A percentile compares a stretch with the other conserved stretches of the same genome.
phyloP scores from a whole-genome alignment of 2,797 vertebrate species.

The Smutsia temminckii region DNA sequence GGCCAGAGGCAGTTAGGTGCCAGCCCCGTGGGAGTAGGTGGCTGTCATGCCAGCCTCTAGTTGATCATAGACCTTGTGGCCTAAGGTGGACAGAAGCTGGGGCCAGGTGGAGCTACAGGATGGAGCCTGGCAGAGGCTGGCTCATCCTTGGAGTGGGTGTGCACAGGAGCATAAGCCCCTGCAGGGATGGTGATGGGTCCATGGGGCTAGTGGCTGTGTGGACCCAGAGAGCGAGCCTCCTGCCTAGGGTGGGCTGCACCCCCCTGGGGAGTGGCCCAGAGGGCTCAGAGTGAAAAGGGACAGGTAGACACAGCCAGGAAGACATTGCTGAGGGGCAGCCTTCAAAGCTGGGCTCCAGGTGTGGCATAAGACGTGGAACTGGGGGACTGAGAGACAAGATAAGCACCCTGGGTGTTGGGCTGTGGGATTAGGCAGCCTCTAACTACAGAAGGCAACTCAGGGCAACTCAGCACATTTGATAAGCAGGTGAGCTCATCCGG shows the following conservation, averaged over 20 bases:
- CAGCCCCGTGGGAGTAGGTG: not conserved
- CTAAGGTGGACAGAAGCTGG: not conserved
- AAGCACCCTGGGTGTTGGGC: not conserved
- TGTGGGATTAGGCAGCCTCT: not conserved
- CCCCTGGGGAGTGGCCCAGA: not conserved
- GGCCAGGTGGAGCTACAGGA: not conserved
- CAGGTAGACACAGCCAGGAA: not conserved
- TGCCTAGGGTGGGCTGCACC: not conserved
- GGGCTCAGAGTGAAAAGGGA: not conserved
- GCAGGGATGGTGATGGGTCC: not conserved
- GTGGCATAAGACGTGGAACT: not conserved
- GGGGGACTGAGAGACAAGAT: not conserved
- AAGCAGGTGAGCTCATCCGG: not conserved
- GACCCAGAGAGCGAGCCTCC: not conserved
- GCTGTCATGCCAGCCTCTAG: not conserved
- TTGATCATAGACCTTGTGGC: not conserved
- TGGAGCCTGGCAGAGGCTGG: not conserved
- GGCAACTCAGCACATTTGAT: not conserved
- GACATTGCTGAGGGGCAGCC: not conserved
- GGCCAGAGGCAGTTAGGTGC: not conserved
- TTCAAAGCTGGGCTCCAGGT: not conserved
- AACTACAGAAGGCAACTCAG: not conserved
- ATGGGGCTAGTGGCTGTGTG: not conserved
- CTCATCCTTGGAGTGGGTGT: not conserved
- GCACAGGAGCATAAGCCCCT: not conserved